Percentiles rank a stretch among this genome's conserved stretches.
These are phyloP conservation scores for Tridacna crocea DNA, from an alignment of 2,888 invertebrate species.

Conservation along the genomic window DNA sequence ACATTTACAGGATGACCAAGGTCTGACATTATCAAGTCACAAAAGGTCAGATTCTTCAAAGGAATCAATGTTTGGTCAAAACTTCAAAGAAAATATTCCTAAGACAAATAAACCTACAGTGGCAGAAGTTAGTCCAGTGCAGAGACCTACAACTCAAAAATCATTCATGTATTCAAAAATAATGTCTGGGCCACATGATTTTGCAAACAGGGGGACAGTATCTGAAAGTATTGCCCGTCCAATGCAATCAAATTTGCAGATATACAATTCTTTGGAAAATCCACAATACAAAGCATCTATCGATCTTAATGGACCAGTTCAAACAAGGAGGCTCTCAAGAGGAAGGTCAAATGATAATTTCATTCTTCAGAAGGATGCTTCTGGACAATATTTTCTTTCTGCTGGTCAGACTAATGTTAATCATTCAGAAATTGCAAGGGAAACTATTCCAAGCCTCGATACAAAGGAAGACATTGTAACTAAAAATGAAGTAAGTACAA, in stretches of 20 bases:
- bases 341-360: constrained; percentile 54
- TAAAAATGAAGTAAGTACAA: background rate
- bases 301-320: constrained; percentile 34
- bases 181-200: constrained; percentile 60
- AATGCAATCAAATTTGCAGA: constrained; percentile 60
- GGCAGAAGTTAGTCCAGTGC: constrained; percentile 59
- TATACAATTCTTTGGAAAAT: constrained; percentile 60
- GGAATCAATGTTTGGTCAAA: constrained; percentile 69
- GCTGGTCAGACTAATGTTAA: background rate
- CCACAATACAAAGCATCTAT: constrained; percentile 61
- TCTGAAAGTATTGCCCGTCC: constrained; percentile 53
- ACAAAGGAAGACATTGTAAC: background rate
- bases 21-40: constrained; percentile 34
- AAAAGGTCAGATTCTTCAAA: constrained; percentile 72
- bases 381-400: constrained; percentile 34
- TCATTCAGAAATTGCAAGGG: background rate
- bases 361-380: constrained; percentile 50
- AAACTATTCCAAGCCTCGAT: background rate
- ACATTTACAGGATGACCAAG: constrained; percentile 50
- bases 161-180: constrained; percentile 42
- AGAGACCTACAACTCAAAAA: constrained; percentile 42
- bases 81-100: constrained; percentile 28
- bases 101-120: constrained; percentile 52
- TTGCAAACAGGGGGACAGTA: constrained; percentile 48
- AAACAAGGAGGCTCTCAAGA: constrained; percentile 40